Evolutionary conservation across 2,113 vertebrate species (phyloP), one percentile per base, ranked within the genome.

Genomic region (Carassius carassius): DNA sequence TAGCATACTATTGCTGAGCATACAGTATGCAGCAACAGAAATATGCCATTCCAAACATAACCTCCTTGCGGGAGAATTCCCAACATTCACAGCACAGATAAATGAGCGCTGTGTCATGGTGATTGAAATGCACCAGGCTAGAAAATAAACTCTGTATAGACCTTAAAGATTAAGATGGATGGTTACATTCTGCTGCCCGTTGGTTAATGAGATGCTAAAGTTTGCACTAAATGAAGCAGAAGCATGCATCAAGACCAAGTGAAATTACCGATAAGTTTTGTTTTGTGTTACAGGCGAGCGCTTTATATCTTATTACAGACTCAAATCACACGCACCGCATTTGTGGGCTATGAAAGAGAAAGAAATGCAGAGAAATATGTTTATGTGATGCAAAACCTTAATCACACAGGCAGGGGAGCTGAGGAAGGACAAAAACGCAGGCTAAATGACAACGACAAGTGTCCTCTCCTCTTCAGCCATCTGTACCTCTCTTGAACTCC

Each of bases 281-380:
- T 72, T 29, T 63, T 82, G 19, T 56, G 25, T 85, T 81, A 14
- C 21, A n/a, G 56, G 56, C 21, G 1, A n/a, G 19, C 9, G 9
- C 67, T 63, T 75, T 25, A 41, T 10, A 35, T 67, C 25, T 35
- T 44, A 44, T 58, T 74, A 51, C 21, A 9, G n/a, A 35, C 72
- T 49, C 60, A 8, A 35, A 73, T 79, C 35, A 51, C 54, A 51
- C 17, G 1, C 1, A n/a, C 32, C 51, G 35, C n/a, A 32, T 25
- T 81, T 29, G 37, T n/a, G 19, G 21, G 56, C 70, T 69, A 67
- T 83, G 67, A 79, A 85, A 83, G 44, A 83, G 19, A 83, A 72
- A 83, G 21, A 73, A 60, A n/a, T 75, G 67, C 60, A 51, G 49
- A 87, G 72, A 80, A 83, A 76, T 88, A 63, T 67, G 49, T 81